phyloP scores from a whole-genome alignment of 1,140 invertebrate genomes.

The Calliopsis andreniformis region DNA sequence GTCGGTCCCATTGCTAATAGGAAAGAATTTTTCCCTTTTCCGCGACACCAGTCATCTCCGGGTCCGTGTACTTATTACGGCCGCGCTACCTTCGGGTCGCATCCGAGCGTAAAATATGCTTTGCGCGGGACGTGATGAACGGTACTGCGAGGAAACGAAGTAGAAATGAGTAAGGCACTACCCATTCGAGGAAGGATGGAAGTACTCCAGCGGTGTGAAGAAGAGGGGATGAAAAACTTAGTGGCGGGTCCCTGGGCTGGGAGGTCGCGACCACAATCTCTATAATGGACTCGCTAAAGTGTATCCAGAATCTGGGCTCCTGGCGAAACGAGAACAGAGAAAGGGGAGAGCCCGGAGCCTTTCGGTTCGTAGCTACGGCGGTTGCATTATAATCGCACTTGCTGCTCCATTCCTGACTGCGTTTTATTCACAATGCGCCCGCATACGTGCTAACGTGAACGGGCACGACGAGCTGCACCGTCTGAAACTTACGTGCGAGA shows the following conservation, averaged over 20 bases:
- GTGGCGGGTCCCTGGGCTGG: slow-evolving; percentile 25
- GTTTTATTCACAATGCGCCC: slow-evolving; percentile 63
- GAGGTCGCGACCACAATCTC: slow-evolving; percentile 77
- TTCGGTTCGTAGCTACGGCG: slow-evolving; percentile 58
- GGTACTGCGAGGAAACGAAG: slow-evolving; percentile 50
- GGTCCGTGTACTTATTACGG: slow-evolving; percentile 67
- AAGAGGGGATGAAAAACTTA: slow-evolving; percentile 45
- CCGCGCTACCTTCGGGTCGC: slow-evolving; percentile 67
- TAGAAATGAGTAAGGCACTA: slow-evolving; percentile 38
- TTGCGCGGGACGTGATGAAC: slow-evolving; percentile 60
- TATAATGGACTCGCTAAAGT: slow-evolving; percentile 79
- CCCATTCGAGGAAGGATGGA: slow-evolving; percentile 22
- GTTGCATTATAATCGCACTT: slow-evolving; percentile 62
- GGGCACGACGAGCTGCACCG: neutral
- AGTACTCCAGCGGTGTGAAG: slow-evolving; percentile 18
- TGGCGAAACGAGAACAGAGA: slow-evolving; percentile 52
- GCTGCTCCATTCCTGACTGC: slow-evolving; percentile 36
- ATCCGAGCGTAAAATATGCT: slow-evolving; percentile 66
- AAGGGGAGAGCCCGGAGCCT: slow-evolving; percentile 46
- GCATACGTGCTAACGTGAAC: slow-evolving; percentile 54
- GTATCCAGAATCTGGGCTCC: slow-evolving; percentile 72
- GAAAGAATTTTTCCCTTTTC: slow-evolving; percentile 64
- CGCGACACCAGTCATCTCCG: slow-evolving; percentile 60
- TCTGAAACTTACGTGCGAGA: neutral
- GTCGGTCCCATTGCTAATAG: slow-evolving; percentile 56